phyloP scores from a whole-genome alignment of 2,888 invertebrate genomes.

The Horisme vitalbata region DNA sequence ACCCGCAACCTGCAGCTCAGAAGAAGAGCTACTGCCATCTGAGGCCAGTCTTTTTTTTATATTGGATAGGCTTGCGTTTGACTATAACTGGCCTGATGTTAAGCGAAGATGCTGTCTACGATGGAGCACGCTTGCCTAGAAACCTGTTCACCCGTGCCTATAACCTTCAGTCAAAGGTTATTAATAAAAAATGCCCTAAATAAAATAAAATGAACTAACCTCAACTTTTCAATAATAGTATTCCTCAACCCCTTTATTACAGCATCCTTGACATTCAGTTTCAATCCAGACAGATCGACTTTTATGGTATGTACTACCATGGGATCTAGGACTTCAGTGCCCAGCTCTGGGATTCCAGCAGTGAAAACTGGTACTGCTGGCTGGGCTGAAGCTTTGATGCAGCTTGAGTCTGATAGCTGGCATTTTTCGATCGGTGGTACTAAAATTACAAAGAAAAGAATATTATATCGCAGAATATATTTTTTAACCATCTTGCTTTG shows the following conservation, averaged over 20 bases:
- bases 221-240: constrained; percentile 47
- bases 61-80: too few relatives aligned
- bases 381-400: constrained; percentile 49
- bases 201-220: constrained; percentile 36
- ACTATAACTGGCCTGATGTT: too few relatives aligned
- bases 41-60: too few relatives aligned
- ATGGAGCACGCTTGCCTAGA: too few relatives aligned
- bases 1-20: too few relatives aligned
- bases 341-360: constrained; percentile 54
- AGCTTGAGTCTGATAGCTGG: constrained; percentile 44
- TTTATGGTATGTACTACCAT: constrained; percentile 51
- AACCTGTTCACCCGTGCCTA: too few relatives aligned
- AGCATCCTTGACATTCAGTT: constrained; percentile 48
- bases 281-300: constrained; percentile 59
- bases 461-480: too few relatives aligned
- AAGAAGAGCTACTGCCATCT: too few relatives aligned
- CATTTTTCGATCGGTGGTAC: constrained; percentile 57
- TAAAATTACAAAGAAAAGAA: constrained; percentile 39
- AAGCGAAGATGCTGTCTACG: too few relatives aligned
- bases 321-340: constrained; percentile 53
- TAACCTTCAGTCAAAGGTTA: too few relatives aligned
- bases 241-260: constrained; percentile 48
- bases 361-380: constrained; percentile 38
- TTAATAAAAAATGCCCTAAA: not conserved
- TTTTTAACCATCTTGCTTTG: too few relatives aligned